Evolutionary conservation across 2,113 vertebrate species (phyloP).

Genomic region (Salvelinus namaycush): DNA sequence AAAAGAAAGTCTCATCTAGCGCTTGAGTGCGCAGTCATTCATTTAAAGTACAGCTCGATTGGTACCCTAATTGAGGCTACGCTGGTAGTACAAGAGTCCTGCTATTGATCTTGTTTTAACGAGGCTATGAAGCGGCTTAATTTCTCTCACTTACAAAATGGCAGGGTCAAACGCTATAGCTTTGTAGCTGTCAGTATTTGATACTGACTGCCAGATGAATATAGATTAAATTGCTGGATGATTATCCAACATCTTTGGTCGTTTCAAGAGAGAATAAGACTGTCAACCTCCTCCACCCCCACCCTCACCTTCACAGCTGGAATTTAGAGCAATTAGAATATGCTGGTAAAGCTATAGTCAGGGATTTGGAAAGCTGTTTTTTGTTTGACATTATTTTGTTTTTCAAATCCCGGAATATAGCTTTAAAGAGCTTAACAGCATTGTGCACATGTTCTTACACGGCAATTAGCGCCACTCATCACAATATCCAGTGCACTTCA

Average conservation of each 20-base stretch:
- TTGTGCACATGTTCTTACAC: slow-evolving; percentile 43
- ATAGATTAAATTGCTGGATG: no score
- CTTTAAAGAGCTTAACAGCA: slow-evolving; percentile 21
- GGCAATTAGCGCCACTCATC: slow-evolving; percentile 62
- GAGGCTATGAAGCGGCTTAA: slow-evolving; percentile 55
- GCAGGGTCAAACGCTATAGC: slow-evolving; percentile 56
- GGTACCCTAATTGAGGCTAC: slow-evolving; percentile 58
- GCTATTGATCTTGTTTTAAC: slow-evolving; percentile 73
- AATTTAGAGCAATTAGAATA: no score
- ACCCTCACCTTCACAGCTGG: no score
- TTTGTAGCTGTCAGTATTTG: slow-evolving; percentile 50
- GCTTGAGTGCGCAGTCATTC: slow-evolving; percentile 46
- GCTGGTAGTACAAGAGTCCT: slow-evolving; percentile 37
- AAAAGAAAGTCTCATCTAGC: slow-evolving; percentile 33
- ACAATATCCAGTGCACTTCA: slow-evolving; percentile 54
- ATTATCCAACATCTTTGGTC: no score
- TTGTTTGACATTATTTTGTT: no score
- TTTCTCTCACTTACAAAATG: slow-evolving; percentile 58
- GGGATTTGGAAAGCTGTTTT: no score
- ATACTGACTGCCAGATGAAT: slow-evolving; percentile 54
- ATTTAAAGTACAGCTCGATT: slow-evolving; percentile 56
- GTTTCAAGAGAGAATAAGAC: no score
- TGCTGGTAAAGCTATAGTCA: neutral
- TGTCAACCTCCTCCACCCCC: no score
- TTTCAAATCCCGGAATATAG: no score